Evolutionary conservation across 2,113 vertebrate genomes (phyloP).

Genomic region (Plestiodon gilberti): DNA sequence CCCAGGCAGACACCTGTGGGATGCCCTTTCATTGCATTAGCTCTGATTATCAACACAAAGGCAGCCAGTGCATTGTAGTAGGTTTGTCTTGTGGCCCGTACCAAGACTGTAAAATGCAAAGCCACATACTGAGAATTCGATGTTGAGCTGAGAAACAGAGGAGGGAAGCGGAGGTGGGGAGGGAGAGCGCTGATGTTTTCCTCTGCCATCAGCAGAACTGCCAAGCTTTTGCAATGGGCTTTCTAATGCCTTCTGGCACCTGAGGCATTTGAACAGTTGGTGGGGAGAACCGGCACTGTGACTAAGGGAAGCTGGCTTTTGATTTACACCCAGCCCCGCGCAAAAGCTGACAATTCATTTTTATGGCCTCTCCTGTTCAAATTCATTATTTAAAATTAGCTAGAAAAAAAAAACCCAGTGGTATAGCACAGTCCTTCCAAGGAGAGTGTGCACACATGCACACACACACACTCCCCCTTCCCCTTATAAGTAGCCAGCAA

Average conservation of each 20-base stretch:
- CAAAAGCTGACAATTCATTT: conserved; percentile 56
- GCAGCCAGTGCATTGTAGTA: conserved; percentile 52
- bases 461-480: no score
- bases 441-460: no score
- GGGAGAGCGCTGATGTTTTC: conserved; percentile 39
- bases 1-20: conserved; percentile 14
- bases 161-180: background rate
- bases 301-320: conserved; percentile 58
- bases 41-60: conserved; percentile 66
- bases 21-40: conserved; percentile 55
- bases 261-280: conserved; percentile 68
- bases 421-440: conserved; percentile 22
- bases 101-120: conserved; percentile 53
- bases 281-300: conserved; percentile 60
- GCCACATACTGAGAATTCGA: conserved; percentile 28
- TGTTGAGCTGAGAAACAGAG: conserved; percentile 65
- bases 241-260: conserved; percentile 73
- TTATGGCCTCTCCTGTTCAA: conserved; percentile 52
- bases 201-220: conserved; percentile 74
- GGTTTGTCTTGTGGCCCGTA: conserved; percentile 26
- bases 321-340: conserved; percentile 60
- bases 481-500: accelerated
- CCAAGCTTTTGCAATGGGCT: conserved; percentile 66
- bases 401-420: conserved; percentile 31
- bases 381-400: conserved; percentile 61